Evolutionary conservation across 2,888 invertebrate genomes (phyloP).

Genomic region (Eremobia ochroleuca): DNA sequence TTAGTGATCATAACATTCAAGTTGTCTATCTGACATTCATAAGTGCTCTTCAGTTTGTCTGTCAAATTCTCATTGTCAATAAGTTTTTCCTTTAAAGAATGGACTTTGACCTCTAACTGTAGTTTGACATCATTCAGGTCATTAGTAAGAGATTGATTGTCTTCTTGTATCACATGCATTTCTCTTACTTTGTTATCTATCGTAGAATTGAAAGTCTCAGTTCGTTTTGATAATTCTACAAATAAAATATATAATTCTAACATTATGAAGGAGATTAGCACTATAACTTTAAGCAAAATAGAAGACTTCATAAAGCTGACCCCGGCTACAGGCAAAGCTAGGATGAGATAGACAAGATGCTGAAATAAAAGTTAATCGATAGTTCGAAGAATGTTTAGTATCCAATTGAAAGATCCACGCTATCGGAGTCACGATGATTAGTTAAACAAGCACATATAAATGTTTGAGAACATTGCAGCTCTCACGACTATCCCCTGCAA

Average conservation of each 20-base stretch:
- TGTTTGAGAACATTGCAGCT: conserved; percentile 59
- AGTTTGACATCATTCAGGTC: conserved; percentile 79
- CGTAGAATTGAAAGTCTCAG: conserved; percentile 66
- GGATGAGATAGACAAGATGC: conserved; percentile 9
- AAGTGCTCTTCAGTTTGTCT: conserved; percentile 80
- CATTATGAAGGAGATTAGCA: conserved; percentile 22
- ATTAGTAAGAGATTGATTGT: conserved; percentile 76
- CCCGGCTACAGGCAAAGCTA: conserved; percentile 13
- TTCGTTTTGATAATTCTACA: conserved; percentile 76
- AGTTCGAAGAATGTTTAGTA: conserved; percentile 47
- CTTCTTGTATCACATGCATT: conserved; percentile 73
- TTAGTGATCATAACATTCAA: conserved; percentile 81
- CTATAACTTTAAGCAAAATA: conserved; percentile 16
- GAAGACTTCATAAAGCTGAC: conserved; percentile 11
- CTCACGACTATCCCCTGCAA: conserved; percentile 36
- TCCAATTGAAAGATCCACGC: conserved; percentile 27
- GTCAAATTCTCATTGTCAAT: conserved; percentile 80
- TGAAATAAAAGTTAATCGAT: conserved; percentile 16
- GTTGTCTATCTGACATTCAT: conserved; percentile 82
- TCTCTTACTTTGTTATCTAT: conserved; percentile 73
- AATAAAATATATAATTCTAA: conserved; percentile 57
- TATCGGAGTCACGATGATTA: conserved; percentile 25
- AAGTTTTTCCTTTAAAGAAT: conserved; percentile 81
- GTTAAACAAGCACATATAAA: conserved; percentile 53
- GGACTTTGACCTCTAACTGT: conserved; percentile 80